A percentile compares a stretch with the other conserved stretches of the same genome.
phyloP scores from a whole-genome alignment of 1,140 invertebrate species.

The Pachypeltis micranthus region DNA sequence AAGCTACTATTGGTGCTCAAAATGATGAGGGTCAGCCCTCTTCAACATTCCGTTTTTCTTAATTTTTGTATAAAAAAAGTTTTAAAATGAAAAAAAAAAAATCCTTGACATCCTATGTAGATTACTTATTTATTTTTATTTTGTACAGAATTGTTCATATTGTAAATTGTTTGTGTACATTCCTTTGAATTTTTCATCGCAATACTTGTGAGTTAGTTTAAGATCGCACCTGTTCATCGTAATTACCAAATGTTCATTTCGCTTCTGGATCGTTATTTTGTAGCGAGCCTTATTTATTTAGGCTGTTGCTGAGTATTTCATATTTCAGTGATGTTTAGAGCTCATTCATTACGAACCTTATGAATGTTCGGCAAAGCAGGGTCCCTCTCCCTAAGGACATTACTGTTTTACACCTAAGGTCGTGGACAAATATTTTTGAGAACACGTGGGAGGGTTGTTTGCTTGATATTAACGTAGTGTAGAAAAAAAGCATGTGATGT shows the following conservation, averaged over 20 bases:
- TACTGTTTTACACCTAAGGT: background rate
- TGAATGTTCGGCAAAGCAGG: slow-evolving; percentile 3
- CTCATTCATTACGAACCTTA: background rate
- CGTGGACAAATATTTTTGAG: background rate
- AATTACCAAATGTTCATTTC: background rate
- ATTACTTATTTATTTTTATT: no score
- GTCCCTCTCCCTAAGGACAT: background rate
- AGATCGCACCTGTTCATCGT: no score
- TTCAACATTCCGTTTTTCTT: no score
- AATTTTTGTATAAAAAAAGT: no score
- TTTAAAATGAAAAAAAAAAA: no score
- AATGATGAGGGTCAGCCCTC: no score
- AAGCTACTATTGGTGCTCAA: no score
- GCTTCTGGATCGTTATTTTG: background rate
- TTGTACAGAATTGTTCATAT: no score
- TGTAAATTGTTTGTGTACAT: no score
- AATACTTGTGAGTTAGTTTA: no score
- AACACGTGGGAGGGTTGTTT: background rate
- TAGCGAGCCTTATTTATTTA: background rate
- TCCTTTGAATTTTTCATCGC: no score
- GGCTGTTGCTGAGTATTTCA: background rate
- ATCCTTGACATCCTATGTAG: no score
- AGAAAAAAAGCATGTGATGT: background rate
- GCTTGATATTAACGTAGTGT: background rate
- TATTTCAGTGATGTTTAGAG: background rate